Evolutionary conservation across 1,140 invertebrate genomes (phyloP).

Genomic region (Diuraphis noxia): DNA sequence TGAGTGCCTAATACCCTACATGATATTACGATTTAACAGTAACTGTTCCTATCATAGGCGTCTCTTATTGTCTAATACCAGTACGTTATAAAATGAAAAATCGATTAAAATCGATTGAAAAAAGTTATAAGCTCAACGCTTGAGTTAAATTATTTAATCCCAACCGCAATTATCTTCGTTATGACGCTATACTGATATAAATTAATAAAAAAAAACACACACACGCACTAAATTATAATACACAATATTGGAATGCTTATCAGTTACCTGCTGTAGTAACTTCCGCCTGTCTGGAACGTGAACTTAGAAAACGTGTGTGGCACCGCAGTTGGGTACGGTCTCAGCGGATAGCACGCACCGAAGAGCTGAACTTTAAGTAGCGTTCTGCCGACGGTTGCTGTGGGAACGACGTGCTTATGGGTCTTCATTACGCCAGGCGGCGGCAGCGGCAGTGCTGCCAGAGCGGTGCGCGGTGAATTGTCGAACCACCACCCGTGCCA

Average conservation of each 20-base stretch:
- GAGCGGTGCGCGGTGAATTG: not conserved
- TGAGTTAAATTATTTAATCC: too few relatives aligned
- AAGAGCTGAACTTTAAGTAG: conserved; percentile 28
- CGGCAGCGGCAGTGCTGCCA: not conserved
- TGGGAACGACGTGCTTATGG: conserved; percentile 46
- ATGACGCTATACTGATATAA: too few relatives aligned
- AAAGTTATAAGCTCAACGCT: not conserved
- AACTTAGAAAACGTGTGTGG: not conserved
- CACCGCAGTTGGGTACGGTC: not conserved
- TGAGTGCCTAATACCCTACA: too few relatives aligned
- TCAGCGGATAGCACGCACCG: not conserved
- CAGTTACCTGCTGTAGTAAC: not conserved
- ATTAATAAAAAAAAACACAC: too few relatives aligned
- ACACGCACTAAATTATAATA: too few relatives aligned
- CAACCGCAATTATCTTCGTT: too few relatives aligned
- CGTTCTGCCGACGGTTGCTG: conserved; percentile 47
- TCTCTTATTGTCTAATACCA: too few relatives aligned
- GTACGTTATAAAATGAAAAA: not conserved
- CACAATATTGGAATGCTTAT: not conserved
- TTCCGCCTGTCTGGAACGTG: not conserved
- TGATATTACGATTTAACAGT: not conserved
- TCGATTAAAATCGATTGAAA: not conserved
- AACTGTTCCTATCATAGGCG: not conserved
- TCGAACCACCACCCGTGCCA: not conserved
- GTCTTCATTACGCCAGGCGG: conserved; percentile 24